These are phyloP conservation scores for Leucophora obtusa DNA, from an alignment of 2,888 invertebrate species.

Conservation along the genomic window DNA sequence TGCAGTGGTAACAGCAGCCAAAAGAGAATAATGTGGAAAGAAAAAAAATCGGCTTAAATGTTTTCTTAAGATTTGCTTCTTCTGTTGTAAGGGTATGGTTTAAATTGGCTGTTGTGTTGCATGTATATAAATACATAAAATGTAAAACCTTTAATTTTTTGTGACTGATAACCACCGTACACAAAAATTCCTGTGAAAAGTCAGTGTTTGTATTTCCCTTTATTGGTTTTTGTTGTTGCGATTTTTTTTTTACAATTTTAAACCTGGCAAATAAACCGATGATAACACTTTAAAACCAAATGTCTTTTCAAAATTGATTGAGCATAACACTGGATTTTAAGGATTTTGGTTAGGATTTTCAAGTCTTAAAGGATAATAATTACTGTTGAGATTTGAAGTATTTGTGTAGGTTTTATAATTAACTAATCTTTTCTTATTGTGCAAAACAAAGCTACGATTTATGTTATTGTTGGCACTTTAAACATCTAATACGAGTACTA, in stretches of 20 bases:
- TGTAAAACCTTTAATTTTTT: conserved; percentile 21
- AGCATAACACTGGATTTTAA: conserved; percentile 10
- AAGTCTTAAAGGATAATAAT: not conserved
- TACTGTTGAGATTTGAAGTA: too few relatives aligned
- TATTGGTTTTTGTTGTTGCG: not conserved
- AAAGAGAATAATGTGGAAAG: conserved; percentile 31
- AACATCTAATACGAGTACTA: too few relatives aligned
- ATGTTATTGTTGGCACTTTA: too few relatives aligned
- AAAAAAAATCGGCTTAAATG: conserved; percentile 27
- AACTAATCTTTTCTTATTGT: too few relatives aligned
- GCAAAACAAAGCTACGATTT: too few relatives aligned
- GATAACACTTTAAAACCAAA: conserved; percentile 41
- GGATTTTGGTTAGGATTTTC: not conserved
- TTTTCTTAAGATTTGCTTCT: not conserved
- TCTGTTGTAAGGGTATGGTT: conserved; percentile 1
- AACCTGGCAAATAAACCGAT: conserved; percentile 9
- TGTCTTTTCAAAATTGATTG: conserved; percentile 37
- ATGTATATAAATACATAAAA: conserved; percentile 16
- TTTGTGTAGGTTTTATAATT: too few relatives aligned
- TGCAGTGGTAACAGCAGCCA: conserved; percentile 60
- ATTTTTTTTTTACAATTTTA: conserved; percentile 1
- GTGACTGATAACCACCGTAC: not conserved
- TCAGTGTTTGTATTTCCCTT: conserved; percentile 3
- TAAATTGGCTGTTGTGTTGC: conserved; percentile 8
- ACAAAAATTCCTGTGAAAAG: conserved; percentile 12